These are phyloP conservation scores for Pterostichus madidus DNA, from an alignment of 2,888 invertebrate genomes.

Conservation along the genomic window DNA sequence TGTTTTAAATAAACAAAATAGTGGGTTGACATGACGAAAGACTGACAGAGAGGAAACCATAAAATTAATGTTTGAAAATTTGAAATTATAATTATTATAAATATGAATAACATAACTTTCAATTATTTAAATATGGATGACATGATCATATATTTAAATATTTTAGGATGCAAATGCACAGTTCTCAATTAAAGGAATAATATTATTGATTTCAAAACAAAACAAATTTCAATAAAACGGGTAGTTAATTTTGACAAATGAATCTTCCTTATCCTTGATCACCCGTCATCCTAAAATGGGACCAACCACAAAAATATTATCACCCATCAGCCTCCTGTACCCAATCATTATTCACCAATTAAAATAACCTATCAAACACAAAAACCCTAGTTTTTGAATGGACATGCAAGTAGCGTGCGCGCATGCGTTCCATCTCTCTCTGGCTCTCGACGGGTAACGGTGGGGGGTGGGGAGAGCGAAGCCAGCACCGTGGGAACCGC, in stretches of 20 bases:
- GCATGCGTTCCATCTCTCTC: conserved; percentile 13
- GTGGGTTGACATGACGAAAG: conserved; percentile 26
- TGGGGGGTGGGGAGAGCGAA: conserved; percentile 7
- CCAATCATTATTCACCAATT: conserved; percentile 51
- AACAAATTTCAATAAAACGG: conserved; percentile 28
- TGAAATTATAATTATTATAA: conserved; percentile 45
- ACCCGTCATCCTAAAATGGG: not conserved
- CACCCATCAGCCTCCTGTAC: conserved; percentile 19
- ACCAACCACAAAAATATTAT: conserved; percentile 38
- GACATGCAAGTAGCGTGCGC: conserved; percentile 8
- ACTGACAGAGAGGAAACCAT: conserved; percentile 20
- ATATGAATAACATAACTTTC: conserved; percentile 8
- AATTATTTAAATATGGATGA: conserved; percentile 45
- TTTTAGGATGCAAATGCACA: conserved; percentile 11
- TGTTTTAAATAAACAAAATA: conserved; percentile 7
- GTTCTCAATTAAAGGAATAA: conserved; percentile 24
- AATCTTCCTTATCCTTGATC: conserved; percentile 6
- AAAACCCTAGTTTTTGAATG: conserved; percentile 46
- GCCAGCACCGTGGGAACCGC: conserved; percentile 64
- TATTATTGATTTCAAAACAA: not conserved
- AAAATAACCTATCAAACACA: conserved; percentile 55
- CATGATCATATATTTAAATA: conserved; percentile 24
- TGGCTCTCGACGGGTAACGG: not conserved
- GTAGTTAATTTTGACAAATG: conserved; percentile 55
- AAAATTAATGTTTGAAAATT: conserved; percentile 23